These are phyloP conservation scores for Antrozous pallidus DNA, from an alignment of 2,797 vertebrate genomes.

Conservation along the genomic window DNA sequence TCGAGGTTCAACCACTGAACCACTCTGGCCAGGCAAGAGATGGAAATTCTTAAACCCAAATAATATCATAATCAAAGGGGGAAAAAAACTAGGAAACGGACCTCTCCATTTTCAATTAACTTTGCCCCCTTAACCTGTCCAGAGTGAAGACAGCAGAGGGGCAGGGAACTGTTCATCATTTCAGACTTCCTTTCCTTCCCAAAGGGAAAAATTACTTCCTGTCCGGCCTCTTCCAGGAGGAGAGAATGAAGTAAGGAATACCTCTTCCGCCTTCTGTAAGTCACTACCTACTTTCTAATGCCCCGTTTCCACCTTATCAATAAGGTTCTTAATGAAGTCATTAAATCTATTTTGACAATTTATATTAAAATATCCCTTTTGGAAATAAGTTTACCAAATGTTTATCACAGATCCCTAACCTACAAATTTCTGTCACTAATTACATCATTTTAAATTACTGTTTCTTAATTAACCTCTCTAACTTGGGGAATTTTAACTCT, in stretches of 20 bases:
- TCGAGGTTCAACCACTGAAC: no score
- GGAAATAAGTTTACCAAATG: slow-evolving; percentile 43
- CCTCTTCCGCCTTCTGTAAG: background rate
- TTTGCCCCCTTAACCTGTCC: background rate
- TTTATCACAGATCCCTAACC: background rate
- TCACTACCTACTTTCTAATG: background rate
- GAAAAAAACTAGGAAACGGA: background rate
- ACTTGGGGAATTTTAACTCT: slow-evolving; percentile 23
- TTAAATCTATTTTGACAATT: slow-evolving; percentile 23
- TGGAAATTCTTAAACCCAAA: slow-evolving; percentile 2
- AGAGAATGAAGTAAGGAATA: background rate
- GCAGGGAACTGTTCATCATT: background rate
- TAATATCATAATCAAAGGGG: background rate
- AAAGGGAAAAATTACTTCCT: slow-evolving; percentile 18
- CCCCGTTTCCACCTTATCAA: slow-evolving; percentile 21
- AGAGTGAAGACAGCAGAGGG: background rate
- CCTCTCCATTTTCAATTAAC: background rate
- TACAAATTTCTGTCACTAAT: slow-evolving; percentile 60
- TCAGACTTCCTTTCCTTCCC: background rate
- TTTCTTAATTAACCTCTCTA: slow-evolving; percentile 43
- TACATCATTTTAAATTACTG: slow-evolving; percentile 31
- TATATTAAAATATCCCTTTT: slow-evolving; percentile 47
- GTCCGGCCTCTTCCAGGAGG: background rate
- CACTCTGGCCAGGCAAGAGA: background rate
- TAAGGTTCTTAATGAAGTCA: background rate